These are phyloP conservation scores for Aleiodes alternator DNA, from an alignment of 2,888 invertebrate genomes.

Conservation along the genomic window DNA sequence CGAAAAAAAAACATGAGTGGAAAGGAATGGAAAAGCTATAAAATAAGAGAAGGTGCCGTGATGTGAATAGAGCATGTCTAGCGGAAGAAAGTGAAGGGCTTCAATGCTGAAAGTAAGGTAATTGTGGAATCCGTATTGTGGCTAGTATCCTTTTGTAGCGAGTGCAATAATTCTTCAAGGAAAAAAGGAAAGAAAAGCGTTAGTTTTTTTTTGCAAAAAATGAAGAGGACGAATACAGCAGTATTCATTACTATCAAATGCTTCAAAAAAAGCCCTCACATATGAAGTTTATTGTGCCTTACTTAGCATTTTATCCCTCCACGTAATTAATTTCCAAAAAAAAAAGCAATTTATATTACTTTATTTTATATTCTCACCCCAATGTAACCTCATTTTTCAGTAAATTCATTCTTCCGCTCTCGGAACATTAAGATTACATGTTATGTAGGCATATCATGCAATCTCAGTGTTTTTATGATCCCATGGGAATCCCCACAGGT, in stretches of 20 bases:
- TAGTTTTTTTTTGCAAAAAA: neutral
- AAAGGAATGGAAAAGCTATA: neutral
- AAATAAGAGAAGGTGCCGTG: neutral
- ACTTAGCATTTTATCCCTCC: neutral
- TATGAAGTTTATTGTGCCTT: neutral
- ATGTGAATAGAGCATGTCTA: conserved; percentile 24
- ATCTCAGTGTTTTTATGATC: conserved; percentile 22
- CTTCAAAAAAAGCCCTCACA: neutral
- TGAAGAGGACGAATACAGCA: neutral
- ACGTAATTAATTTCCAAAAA: neutral
- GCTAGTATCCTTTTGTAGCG: conserved; percentile 6
- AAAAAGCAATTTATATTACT: neutral
- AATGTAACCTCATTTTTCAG: neutral
- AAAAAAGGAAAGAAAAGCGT: too few relatives aligned
- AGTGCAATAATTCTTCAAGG: conserved; percentile 4
- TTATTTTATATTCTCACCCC: neutral
- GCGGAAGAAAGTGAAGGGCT: neutral
- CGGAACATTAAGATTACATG: conserved; percentile 11
- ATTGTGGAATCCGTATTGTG: neutral
- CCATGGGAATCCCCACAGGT: conserved; percentile 20
- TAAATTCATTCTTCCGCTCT: conserved; percentile 3
- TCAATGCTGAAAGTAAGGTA: neutral
- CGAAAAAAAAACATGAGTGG: neutral
- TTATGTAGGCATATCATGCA: conserved; percentile 28
- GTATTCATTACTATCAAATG: neutral